These are phyloP conservation scores for Drosophila siamana DNA, from an alignment of 2,888 invertebrate genomes.

Conservation along the genomic window DNA sequence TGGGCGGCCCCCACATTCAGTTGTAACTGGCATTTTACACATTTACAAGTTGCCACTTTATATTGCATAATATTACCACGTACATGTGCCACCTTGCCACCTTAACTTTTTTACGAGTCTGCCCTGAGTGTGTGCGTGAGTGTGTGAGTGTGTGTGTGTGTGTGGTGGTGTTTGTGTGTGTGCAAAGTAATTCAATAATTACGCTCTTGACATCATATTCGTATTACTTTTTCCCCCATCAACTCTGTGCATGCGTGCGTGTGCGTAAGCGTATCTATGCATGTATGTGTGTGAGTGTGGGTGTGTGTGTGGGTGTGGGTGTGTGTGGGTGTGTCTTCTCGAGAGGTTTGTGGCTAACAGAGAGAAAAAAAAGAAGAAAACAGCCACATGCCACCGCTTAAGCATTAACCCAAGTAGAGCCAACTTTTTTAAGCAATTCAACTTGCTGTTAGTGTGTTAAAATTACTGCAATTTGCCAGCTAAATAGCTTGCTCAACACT, in stretches of 20 bases:
- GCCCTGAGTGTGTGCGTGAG: conserved; percentile 30
- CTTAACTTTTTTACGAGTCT: conserved; percentile 56
- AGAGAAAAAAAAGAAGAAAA: conserved; percentile 16
- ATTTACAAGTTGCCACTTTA: conserved; percentile 80
- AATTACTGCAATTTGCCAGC: conserved; percentile 4
- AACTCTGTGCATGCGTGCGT: conserved; percentile 18
- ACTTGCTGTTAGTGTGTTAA: background rate
- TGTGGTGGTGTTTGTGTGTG: conserved; percentile 35
- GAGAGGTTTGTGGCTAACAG: conserved; percentile 42
- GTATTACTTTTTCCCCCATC: conserved; percentile 53
- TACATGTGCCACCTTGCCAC: conserved; percentile 68
- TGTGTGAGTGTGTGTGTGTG: conserved; percentile 14
- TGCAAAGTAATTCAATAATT: conserved; percentile 76
- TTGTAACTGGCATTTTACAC: conserved; percentile 78
- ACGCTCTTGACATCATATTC: conserved; percentile 80
- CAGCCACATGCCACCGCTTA: conserved; percentile 50
- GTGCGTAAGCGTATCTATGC: background rate
- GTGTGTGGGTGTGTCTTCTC: conserved; percentile 17
- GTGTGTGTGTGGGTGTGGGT: conserved; percentile 11
- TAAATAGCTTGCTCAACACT: conserved; percentile 5
- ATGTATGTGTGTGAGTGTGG: background rate
- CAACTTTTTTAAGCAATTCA: background rate
- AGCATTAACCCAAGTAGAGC: conserved; percentile 54
- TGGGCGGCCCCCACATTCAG: conserved; percentile 25
- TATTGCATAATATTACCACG: conserved; percentile 80